phyloP scores from a whole-genome alignment of 2,797 vertebrate species.

The Microctenopoma steveboyesi region DNA sequence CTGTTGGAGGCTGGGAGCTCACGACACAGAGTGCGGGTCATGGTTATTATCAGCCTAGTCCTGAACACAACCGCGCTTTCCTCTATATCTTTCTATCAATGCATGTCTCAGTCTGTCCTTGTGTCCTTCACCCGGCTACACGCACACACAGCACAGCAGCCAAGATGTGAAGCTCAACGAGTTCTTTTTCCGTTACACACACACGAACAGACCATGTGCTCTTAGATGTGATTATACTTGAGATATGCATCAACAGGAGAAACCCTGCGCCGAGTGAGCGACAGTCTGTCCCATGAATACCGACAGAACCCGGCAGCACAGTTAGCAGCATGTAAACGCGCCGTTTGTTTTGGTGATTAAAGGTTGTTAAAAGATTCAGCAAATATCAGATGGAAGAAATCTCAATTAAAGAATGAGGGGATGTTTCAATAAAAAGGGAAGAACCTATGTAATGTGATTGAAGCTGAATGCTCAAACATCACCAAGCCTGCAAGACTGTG shows the following conservation, averaged over 20 bases:
- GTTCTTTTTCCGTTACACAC: background rate
- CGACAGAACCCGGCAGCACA: slow-evolving; percentile 40
- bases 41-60: slow-evolving; percentile 41
- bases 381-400: too few species aligned
- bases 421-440: too few species aligned
- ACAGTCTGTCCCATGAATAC: slow-evolving; percentile 15
- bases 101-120: slow-evolving; percentile 11
- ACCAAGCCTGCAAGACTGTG: too few species aligned
- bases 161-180: background rate
- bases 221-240: slow-evolving; percentile 8
- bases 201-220: slow-evolving; percentile 31
- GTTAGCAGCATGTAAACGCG: slow-evolving; percentile 17
- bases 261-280: background rate
- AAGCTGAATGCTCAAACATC: background rate
- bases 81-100: slow-evolving; percentile 1
- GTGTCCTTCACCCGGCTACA: slow-evolving; percentile 11
- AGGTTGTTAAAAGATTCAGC: too few species aligned
- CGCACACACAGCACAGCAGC: slow-evolving; percentile 14
- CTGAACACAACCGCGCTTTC: slow-evolving; percentile 31
- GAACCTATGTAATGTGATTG: too few species aligned
- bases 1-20: slow-evolving; percentile 12
- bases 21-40: slow-evolving; percentile 34
- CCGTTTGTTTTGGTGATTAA: slow-evolving; percentile 18
- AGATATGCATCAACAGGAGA: background rate
- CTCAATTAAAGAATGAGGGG: too few species aligned